A percentile compares a stretch with the other conserved stretches of the same genome.
Conservation (phyloP, 2,888 invertebrate genomes). For the Pyralis farinalis region DNA sequence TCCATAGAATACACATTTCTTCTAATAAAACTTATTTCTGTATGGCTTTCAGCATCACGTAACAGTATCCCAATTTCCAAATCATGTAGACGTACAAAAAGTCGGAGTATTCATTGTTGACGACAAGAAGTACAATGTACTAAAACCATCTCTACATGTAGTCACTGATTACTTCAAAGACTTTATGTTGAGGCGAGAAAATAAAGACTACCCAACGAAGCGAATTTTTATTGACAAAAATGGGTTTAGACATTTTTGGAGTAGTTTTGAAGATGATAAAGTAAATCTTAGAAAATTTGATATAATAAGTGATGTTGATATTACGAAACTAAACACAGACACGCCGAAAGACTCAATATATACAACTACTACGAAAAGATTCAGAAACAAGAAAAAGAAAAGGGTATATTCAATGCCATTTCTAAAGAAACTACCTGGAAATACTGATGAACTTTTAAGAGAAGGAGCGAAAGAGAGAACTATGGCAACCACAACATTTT, state of each 20-base stretch:
- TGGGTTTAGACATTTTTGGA: slow-evolving; percentile 58
- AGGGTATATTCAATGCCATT: no score
- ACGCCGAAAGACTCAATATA: slow-evolving; percentile 6
- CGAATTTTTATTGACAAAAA: slow-evolving; percentile 49
- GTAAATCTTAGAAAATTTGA: slow-evolving; percentile 32
- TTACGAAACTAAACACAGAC: not conserved
- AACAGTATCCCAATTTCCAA: slow-evolving; percentile 26
- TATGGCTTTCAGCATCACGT: no score
- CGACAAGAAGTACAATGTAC: slow-evolving; percentile 47
- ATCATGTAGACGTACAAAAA: slow-evolving; percentile 54
- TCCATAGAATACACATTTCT: no score
- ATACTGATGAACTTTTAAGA: slow-evolving; percentile 12
- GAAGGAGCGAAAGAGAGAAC: slow-evolving; percentile 16
- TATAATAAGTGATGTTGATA: not conserved
- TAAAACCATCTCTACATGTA: slow-evolving; percentile 44
- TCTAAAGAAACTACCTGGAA: not conserved
- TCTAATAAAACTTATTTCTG: no score
- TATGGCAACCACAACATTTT: slow-evolving; percentile 44
- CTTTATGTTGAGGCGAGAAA: slow-evolving; percentile 33
- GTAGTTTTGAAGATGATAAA: slow-evolving; percentile 26
- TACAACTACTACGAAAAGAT: slow-evolving; percentile 2
- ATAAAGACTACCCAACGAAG: slow-evolving; percentile 20
- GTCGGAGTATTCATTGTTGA: slow-evolving; percentile 38
- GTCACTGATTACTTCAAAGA: slow-evolving; percentile 49
- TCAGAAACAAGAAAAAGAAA: slow-evolving; percentile 18